A percentile compares a stretch with the other conserved stretches of the same genome.
Conservation (phyloP, 2,888 invertebrate genomes). For the Dasypolia templi region DNA sequence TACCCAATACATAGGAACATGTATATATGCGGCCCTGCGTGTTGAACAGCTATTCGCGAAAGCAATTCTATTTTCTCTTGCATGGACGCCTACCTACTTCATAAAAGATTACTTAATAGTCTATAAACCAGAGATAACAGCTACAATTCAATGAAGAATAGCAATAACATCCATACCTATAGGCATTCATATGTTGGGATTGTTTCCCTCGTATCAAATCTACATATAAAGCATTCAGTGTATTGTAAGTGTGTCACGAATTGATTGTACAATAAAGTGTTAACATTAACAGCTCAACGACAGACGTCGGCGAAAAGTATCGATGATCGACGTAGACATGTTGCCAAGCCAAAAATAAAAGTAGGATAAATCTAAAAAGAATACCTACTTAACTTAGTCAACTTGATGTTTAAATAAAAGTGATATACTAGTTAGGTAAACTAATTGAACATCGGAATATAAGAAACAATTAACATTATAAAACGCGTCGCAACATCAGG, state of each 20-base stretch:
- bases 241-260: conserved; percentile 31
- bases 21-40: conserved; percentile 66
- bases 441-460: conserved; percentile 30
- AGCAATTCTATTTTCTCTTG: conserved; percentile 75
- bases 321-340: neutral
- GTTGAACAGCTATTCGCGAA: conserved; percentile 72
- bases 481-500: conserved; percentile 45
- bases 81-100: conserved; percentile 62
- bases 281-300: conserved; percentile 21
- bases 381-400: conserved; percentile 24
- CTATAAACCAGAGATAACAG: conserved; percentile 55
- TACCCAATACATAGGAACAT: conserved; percentile 1
- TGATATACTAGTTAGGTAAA: conserved; percentile 52
- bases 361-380: conserved; percentile 23
- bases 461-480: conserved; percentile 51
- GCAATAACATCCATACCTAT: conserved; percentile 18
- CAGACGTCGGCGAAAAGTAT: neutral
- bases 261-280: conserved; percentile 42
- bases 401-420: conserved; percentile 30
- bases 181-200: conserved; percentile 26
- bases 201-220: conserved; percentile 40
- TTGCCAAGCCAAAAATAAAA: conserved; percentile 17
- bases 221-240: conserved; percentile 40
- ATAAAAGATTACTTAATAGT: conserved; percentile 64
- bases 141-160: conserved; percentile 55